Evolutionary conservation across 2,113 vertebrate species (phyloP), one percentile per base, ranked within the genome.

Genomic region (Grammomys dolichurus): DNA sequence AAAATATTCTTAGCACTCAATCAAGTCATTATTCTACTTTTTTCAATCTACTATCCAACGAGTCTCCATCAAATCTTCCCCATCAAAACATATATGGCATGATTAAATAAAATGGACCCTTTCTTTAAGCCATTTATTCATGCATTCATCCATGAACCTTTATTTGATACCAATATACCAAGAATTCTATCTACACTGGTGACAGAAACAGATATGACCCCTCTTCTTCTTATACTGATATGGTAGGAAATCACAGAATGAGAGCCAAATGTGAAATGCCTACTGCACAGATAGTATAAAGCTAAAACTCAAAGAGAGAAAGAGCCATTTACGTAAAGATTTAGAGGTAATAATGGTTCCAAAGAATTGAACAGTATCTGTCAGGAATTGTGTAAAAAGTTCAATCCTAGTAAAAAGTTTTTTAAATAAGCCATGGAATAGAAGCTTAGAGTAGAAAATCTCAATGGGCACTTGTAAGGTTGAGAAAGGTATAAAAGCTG

Each of bases 241-340:
- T 77, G 28, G 78, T 88, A 8, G 40, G 82, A 33, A 90, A 95
- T 72, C 19, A 58, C 85, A 65, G 70, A 4, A 75, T 92, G 5
- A 31, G 10, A 90, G 24, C 19, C 48, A 92, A 46, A 92, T 78
- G 70, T 92, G 82, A 93, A 60, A 72, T 63, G 84, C 33, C 28
- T 67, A 5, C 69, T 51, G 95, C 14, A 63, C 11, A 87, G 5
- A 6, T 26, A 65, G 84, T 46, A 5, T 40, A 51, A 96, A 76
- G 19, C 69, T 90, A 84, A 95, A 36, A 93, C n/a, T 58, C 78
- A 95, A 93, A 56, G 24, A 94, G 84, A 65, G 85, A 93, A 88
- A 93, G 31, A 63, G 20, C 4, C 28, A 93, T 9, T 28, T 46
- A 76, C 7, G 26, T 72, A 72, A 94, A 90, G 86, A 96, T 75